Evolutionary conservation across 92 coral and sea anemone genomes (phyloP), one percentile per base, ranked within the genome.

Genomic region (Bergia sp.): DNA sequence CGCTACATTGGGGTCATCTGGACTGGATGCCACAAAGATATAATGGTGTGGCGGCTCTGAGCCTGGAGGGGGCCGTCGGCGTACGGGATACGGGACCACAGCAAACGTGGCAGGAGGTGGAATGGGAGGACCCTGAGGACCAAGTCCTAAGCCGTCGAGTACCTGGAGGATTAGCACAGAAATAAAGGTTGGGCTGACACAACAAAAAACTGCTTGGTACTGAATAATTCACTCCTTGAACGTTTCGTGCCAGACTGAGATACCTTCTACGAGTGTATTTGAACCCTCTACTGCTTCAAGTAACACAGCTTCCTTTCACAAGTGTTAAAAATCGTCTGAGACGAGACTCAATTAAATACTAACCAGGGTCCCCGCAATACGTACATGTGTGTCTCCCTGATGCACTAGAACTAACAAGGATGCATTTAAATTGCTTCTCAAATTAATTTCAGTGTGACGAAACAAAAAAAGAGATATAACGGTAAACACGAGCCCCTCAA

Each of bases 41-140:
- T 95, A 97, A 89, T 96, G 98, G 37, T 94, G 92, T 15, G 99
- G 94, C 29, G 98, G 94, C 58, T 97, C 99, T 47, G 95, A 81
- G 2, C 98, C 99, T 7, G 94, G 92, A 6, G 99, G 99, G 39
- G 98, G 90, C 21, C 98, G 98, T 84, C 99, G 95, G 50, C 99
- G 95, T 10, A 97, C 98, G 4, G 99, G 99, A 82, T 97, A 97
- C 18, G 99, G 99, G 42, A 97, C 98, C 50, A 97, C 99, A 7
- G 99, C 97, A 92, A 97, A 97, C 10, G 97, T 92, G 53, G 98
- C 99, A 69, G 99, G 98, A 20, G 99, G 99, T n/a, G 99, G 99
- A 39, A 97, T 95, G 20, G 99, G 99, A 37, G 99, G 99, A 7
- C 99, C 99, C 66, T 96, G 94, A 29, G 94, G 93, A 42, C 99